Base-by-base conservation (phyloP, 2,888 invertebrate genomes). In the Eilema caniola region DNA sequence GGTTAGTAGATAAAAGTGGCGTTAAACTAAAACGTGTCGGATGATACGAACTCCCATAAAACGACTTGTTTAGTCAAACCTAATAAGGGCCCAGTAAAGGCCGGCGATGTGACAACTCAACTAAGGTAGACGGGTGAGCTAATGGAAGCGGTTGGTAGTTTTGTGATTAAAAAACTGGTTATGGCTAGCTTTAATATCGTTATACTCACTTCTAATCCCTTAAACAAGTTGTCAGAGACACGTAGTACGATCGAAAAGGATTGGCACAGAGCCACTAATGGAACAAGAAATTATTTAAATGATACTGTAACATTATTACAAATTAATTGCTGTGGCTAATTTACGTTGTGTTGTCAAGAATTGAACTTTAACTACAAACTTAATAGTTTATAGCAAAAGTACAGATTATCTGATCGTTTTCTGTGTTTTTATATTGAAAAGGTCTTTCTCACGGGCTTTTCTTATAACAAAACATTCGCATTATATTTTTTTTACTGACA, bases 101-200 rank as follows among this genome's bases (percentile, higher is more conserved):
- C 61, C 61, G 64, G 60, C 28, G 37, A 53, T 65, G 41, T 72
- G 81, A 79, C 75, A 73, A 71, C 72, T 80, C 72, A 62, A 80
- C 79, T 73, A 59, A 71, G 74, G 68, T 66, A 64, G 47, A 74
- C 64, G 57, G 63, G 28, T 74, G 67, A 68, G 24, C 61, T 78
- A 70, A 71, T 64, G 41, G 57, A 67, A 75, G 59, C 37, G 61
- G 66, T 47, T 62, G 76, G 71, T 79, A 71, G 72, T 56, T 71
- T 63, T 37, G 60, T 74, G 72, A 74, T 73, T 72, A 65, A 70
- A 76, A 70, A 66, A 59, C 59, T 59, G 57, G 57, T 56, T 62
- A 25, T 62, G 16, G 41, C 41, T 16, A 59, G 59, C 25, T 59
- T 28, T 59, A 53, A 53, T 61, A 31, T 25, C 59, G 25, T 59